Conservation (phyloP, 92 coral and sea anemone species). For the Zoanthus sociatus region DNA sequence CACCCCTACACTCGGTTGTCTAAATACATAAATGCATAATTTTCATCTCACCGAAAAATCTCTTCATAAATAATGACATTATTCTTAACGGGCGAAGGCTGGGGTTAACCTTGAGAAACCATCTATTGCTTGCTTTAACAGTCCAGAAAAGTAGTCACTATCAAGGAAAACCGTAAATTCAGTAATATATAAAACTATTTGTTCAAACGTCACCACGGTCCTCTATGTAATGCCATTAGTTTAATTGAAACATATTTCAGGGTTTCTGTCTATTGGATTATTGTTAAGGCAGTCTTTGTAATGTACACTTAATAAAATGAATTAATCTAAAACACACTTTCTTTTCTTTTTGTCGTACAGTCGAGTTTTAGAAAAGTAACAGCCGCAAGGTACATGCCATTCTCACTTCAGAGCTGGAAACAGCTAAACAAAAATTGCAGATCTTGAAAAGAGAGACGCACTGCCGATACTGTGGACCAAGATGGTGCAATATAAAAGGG, state of each 20-base stretch:
- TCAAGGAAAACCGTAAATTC: too few species aligned
- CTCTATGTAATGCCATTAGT: too few species aligned
- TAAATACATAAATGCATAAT: neutral
- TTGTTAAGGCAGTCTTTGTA: too few species aligned
- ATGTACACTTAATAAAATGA: neutral
- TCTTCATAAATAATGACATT: slow-evolving; percentile 62
- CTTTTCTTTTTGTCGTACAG: slow-evolving; percentile 12
- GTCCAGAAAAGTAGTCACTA: too few species aligned
- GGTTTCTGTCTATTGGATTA: too few species aligned
- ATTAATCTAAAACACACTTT: neutral
- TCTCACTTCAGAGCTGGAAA: slow-evolving; percentile 3
- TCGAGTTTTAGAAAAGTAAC: slow-evolving; percentile 15
- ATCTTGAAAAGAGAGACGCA: neutral
- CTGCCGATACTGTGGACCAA: neutral
- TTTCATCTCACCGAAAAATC: slow-evolving; percentile 54
- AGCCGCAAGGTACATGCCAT: slow-evolving; percentile 31
- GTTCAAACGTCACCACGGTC: too few species aligned
- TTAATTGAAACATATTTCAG: too few species aligned
- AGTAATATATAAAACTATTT: too few species aligned
- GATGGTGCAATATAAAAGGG: neutral
- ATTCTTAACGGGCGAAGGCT: slow-evolving; percentile 68
- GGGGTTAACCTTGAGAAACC: slow-evolving; percentile 63
- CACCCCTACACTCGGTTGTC: neutral
- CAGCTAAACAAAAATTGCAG: slow-evolving; percentile 5
- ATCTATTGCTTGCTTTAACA: slow-evolving; percentile 26